Conservation (phyloP, 2,113 vertebrate species). For the Parus major region DNA sequence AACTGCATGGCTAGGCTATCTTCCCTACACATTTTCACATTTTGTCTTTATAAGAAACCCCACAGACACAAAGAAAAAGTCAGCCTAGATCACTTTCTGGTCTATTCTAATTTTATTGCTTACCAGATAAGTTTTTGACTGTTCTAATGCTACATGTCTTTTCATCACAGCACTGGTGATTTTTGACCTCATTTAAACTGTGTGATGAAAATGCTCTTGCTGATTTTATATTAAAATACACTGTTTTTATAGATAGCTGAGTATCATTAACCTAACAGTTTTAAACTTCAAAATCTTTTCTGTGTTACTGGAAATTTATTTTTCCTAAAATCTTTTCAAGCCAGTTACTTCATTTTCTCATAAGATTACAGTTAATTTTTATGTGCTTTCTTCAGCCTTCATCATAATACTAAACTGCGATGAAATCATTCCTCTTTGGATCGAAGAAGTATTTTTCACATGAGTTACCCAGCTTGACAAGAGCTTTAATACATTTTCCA, state of each 20-base stretch:
- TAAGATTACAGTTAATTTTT: background rate
- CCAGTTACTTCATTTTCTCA: background rate
- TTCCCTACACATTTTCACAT: background rate
- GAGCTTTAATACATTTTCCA: constrained; percentile 7
- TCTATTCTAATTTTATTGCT: background rate
- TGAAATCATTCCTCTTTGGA: background rate
- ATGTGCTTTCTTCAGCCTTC: background rate
- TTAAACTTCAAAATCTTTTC: background rate
- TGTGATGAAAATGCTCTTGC: background rate
- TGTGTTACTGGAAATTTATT: background rate
- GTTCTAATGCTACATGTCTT: background rate
- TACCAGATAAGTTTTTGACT: background rate
- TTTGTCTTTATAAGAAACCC: background rate
- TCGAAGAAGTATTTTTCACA: background rate
- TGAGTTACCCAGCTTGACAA: constrained; percentile 8
- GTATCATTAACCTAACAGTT: background rate
- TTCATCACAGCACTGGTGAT: background rate
- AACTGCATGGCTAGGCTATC: background rate
- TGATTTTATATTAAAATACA: background rate
- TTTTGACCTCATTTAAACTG: background rate
- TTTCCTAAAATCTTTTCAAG: background rate
- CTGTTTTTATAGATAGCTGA: background rate
- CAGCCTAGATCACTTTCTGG: background rate
- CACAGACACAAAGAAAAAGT: background rate
- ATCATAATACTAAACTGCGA: background rate